phyloP scores from a whole-genome alignment of 2,113 vertebrate genomes.

The Corythornis cristatus region DNA sequence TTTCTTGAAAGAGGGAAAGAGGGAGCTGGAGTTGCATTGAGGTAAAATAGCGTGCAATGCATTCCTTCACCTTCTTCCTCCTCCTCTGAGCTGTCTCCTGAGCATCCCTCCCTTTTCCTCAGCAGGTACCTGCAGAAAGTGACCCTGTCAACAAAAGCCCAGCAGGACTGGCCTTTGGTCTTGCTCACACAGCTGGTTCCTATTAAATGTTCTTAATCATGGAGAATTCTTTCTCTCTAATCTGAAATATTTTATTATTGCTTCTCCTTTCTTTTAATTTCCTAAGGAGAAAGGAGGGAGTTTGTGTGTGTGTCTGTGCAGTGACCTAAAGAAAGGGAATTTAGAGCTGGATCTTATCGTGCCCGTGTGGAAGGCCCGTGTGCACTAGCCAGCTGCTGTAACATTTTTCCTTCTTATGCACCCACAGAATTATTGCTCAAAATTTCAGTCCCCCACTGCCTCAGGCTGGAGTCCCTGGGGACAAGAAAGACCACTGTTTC shows the following conservation, averaged over 20 bases:
- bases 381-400: neutral
- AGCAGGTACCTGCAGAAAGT: constrained; percentile 57
- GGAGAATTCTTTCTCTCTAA: constrained; percentile 46
- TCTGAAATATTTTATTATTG: constrained; percentile 59
- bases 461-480: neutral
- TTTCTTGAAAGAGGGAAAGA: neutral
- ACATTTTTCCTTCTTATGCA: neutral
- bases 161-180: constrained; percentile 53
- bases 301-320: neutral
- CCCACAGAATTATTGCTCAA: neutral
- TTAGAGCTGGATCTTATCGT: neutral
- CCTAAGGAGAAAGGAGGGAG: constrained; percentile 21
- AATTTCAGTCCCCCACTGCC: neutral
- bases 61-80: constrained; percentile 19
- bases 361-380: neutral
- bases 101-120: constrained; percentile 47
- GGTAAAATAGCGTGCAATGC: neutral
- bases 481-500: neutral
- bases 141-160: constrained; percentile 47
- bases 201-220: constrained; percentile 46
- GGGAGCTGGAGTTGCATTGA: neutral
- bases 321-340: constrained; percentile 22
- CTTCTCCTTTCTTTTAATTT: constrained; percentile 42
- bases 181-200: constrained; percentile 56
- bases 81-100: neutral